Base-by-base conservation (phyloP, 2,797 vertebrate genomes). In the Natrix natrix region DNA sequence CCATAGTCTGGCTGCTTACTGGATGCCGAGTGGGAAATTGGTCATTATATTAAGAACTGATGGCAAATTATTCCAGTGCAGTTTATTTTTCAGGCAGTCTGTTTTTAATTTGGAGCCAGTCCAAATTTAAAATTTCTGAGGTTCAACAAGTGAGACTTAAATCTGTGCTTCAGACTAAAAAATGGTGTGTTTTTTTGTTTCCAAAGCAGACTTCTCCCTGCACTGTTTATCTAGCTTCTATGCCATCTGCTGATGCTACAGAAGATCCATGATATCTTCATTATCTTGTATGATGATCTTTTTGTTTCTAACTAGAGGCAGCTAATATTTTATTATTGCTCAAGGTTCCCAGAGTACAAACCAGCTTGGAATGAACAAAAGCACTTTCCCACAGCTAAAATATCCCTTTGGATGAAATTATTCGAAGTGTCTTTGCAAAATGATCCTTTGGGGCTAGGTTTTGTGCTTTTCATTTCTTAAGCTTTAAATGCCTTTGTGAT, bases 31-130 rank as follows among this genome's bases (percentile, higher is more conserved):
- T 95, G 96, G 96, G 97, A 97, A 98, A 97, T 97, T 96, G 96
- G 97, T 98, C 96, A 97, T 97, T 97, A 96, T 94, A 97, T 96
- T 97, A 97, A 95, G 95, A 97, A 97, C 74, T 94, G 95, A 97
- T 97, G 97, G 97, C 95, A 97, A 97, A 97, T 96, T 8, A 97
- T 97, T 97, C 95, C 95, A 97, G 95, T 97, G 96, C 96, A 97
- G 95, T 96, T 96, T 89, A 93, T 91, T 97, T 97, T 97, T 97
- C 95, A 97, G 93, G 91, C 94, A 91, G 92, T 96, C 95, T 95
- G 91, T 95, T 97, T 96, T 96, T 97, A 97, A 97, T 96, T 96
- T 96, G 94, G 96, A 97, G 95, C 91, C 96, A 96, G 93, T 96
- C 95, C 95, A 97, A 97, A 97, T 93, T 96, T 96, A 97, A 97